Conservation (phyloP, 2,888 invertebrate genomes). For the Ormyrus nitidulus region DNA sequence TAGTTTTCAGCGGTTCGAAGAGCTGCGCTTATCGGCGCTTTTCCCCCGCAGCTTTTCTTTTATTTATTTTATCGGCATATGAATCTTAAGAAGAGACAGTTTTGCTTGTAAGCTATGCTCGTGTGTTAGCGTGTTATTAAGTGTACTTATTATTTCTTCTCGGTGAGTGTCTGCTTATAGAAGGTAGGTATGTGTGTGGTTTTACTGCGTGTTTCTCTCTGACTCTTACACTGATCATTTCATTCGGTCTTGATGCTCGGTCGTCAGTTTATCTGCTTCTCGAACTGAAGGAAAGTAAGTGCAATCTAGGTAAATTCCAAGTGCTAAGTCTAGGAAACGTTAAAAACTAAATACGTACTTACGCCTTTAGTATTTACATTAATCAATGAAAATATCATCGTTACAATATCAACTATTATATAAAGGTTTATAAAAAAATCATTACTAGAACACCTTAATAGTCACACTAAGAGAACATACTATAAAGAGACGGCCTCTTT, state of each 20-base stretch:
- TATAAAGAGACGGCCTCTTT: constrained; percentile 11
- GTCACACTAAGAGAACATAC: constrained; percentile 31
- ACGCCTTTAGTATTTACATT: constrained; percentile 44
- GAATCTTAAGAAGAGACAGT: constrained; percentile 34
- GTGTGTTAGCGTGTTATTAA: constrained; percentile 24
- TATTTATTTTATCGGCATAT: constrained; percentile 11
- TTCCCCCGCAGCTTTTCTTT: not conserved
- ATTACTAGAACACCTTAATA: constrained; percentile 29
- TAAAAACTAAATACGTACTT: constrained; percentile 24
- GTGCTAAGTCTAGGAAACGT: constrained; percentile 16
- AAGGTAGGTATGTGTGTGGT: constrained; percentile 10
- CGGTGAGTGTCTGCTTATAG: constrained; percentile 23
- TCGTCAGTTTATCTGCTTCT: constrained; percentile 1
- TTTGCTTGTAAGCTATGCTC: constrained; percentile 33
- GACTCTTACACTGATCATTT: not conserved
- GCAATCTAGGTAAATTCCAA: constrained; percentile 9
- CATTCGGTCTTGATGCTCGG: not conserved
- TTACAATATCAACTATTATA: constrained; percentile 27
- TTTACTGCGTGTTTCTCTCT: constrained; percentile 19
- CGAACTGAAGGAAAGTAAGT: constrained; percentile 19
- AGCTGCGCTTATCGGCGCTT: not conserved
- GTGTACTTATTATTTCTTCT: constrained; percentile 14
- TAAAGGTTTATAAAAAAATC: constrained; percentile 43
- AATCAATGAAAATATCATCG: constrained; percentile 29
- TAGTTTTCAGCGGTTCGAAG: constrained; percentile 63